phyloP scores from a whole-genome alignment of 2,888 invertebrate species.

The Erannis defoliaria region DNA sequence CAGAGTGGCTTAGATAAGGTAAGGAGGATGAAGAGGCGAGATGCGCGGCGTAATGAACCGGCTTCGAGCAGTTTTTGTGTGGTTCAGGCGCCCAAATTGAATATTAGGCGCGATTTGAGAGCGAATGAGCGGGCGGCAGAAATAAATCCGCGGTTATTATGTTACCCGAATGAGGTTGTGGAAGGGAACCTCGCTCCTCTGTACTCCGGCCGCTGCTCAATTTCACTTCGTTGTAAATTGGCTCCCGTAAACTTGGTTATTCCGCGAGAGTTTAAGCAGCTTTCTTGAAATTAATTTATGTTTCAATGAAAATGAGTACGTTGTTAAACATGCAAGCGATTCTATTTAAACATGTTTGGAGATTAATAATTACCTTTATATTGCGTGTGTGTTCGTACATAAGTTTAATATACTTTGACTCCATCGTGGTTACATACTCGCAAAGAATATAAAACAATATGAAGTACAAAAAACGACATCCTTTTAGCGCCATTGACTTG shows the following conservation, averaged over 20 bases:
- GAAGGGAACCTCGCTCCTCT: conserved; percentile 70
- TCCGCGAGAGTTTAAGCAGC: conserved; percentile 67
- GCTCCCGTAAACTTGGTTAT: conserved; percentile 73
- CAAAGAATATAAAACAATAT: conserved; percentile 14
- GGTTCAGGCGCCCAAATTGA: conserved; percentile 84
- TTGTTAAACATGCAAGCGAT: conserved; percentile 41
- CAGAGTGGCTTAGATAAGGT: conserved; percentile 86
- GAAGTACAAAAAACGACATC: conserved; percentile 28
- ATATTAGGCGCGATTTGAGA: conserved; percentile 85
- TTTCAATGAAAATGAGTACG: conserved; percentile 49
- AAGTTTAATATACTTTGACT: conserved; percentile 5
- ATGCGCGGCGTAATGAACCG: conserved; percentile 85
- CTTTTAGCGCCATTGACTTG: conserved; percentile 29
- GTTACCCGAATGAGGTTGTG: conserved; percentile 84
- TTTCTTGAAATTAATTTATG: conserved; percentile 59
- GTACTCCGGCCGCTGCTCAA: conserved; percentile 75
- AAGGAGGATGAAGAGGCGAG: conserved; percentile 85
- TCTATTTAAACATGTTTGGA: conserved; percentile 22
- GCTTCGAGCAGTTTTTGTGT: conserved; percentile 84
- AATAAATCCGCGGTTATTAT: conserved; percentile 85
- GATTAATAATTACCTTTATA: conserved; percentile 18
- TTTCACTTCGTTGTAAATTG: conserved; percentile 79
- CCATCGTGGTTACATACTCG: conserved; percentile 3
- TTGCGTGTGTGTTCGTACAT: conserved; percentile 21
- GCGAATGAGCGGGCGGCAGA: conserved; percentile 82